Conservation (phyloP, 2,888 invertebrate genomes). For the Clistopyga incitator region DNA sequence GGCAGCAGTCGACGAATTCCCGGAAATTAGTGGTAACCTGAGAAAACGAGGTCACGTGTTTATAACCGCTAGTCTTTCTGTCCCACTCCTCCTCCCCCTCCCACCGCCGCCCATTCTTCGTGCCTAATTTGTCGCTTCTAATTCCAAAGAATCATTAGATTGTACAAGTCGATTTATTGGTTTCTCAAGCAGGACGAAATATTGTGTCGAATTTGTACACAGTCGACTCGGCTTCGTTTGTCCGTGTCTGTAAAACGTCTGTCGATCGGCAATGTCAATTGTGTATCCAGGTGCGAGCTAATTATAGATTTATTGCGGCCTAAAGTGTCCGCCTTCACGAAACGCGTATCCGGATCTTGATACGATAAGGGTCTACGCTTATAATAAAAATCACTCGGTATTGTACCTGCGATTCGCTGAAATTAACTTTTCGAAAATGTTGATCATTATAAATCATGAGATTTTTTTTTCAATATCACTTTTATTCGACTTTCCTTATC, state of each 20-base stretch:
- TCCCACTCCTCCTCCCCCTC: not conserved
- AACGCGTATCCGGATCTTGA: not conserved
- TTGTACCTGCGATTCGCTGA: not conserved
- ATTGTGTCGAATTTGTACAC: slow-evolving; percentile 25
- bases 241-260: slow-evolving; percentile 32
- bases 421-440: not conserved
- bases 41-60: slow-evolving; percentile 53
- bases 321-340: slow-evolving; percentile 23
- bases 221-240: slow-evolving; percentile 23
- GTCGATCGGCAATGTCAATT: slow-evolving; percentile 44
- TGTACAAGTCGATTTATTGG: slow-evolving; percentile 47
- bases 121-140: slow-evolving; percentile 56
- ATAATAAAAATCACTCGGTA: slow-evolving; percentile 1
- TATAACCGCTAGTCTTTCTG: slow-evolving; percentile 5
- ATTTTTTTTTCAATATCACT: too few relatives aligned
- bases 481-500: too few relatives aligned
- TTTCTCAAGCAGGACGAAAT: slow-evolving; percentile 6
- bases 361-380: not conserved
- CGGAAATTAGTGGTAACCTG: slow-evolving; percentile 34
- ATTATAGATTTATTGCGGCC: slow-evolving; percentile 65
- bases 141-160: slow-evolving; percentile 63
- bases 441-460: too few relatives aligned
- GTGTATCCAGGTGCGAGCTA: slow-evolving; percentile 59
- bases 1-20: slow-evolving; percentile 45
- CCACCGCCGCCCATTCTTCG: not conserved